phyloP scores from a whole-genome alignment of 2,797 vertebrate genomes.

The Falco novaeseelandiae region DNA sequence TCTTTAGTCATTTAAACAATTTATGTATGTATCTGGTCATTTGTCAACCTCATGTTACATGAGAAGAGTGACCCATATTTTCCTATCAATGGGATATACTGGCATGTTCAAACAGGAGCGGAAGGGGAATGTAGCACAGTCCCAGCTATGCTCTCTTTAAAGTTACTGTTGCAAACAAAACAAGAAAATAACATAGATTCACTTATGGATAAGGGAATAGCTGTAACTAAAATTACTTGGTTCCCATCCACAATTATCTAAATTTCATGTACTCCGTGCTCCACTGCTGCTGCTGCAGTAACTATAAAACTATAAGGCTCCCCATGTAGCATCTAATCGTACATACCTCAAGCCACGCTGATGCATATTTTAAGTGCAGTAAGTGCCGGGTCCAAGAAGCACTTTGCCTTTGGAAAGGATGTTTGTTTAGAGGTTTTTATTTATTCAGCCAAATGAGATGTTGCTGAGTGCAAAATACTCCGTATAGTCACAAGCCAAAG shows the following conservation, averaged over 20 bases:
- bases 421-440: neutral
- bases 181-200: neutral
- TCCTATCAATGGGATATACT: neutral
- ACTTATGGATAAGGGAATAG: neutral
- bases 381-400: conserved; percentile 7
- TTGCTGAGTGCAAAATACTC: neutral
- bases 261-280: neutral
- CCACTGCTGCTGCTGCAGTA: neutral
- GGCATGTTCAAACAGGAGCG: neutral
- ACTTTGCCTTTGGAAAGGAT: neutral
- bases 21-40: neutral
- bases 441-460: neutral
- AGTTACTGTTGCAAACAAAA: neutral
- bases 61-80: neutral
- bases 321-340: neutral
- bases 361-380: conserved; percentile 7
- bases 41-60: conserved; percentile 2
- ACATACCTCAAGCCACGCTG: neutral
- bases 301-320: conserved; percentile 4
- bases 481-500: neutral
- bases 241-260: neutral
- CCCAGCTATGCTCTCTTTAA: neutral
- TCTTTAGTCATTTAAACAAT: conserved; percentile 21
- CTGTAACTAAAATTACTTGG: neutral
- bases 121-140: neutral